Conservation (phyloP, 35 echinoderm and acorn worm genomes). For the Nesometra sesokonis region DNA sequence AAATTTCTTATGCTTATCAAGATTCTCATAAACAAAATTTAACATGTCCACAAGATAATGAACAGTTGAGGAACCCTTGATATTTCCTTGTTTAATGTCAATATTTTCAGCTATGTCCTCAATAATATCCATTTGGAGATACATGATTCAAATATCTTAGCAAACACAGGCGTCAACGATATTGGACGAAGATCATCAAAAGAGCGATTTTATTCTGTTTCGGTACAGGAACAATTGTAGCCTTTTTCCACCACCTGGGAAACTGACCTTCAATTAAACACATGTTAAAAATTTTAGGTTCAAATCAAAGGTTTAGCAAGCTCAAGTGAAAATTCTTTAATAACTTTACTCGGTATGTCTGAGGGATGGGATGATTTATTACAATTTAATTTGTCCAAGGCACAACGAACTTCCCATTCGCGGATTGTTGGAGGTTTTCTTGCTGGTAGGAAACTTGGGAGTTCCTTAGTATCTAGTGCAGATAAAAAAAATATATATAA, state of each 20-base stretch:
- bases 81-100: constrained; percentile 24
- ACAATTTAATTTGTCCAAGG: neutral
- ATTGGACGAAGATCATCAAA: no score
- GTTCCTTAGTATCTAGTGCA: neutral
- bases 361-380: neutral
- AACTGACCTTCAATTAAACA: no score
- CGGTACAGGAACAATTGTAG: no score
- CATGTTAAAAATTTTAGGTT: no score
- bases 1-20: constrained; percentile 11
- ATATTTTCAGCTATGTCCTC: no score
- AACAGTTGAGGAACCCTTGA: constrained; percentile 1
- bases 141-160: no score
- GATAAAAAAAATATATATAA: no score
- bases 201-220: no score
- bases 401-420: neutral
- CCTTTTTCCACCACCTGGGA: no score
- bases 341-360: neutral
- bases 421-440: neutral
- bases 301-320: neutral
- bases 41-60: constrained; percentile 45
- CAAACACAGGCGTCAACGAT: no score
- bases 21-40: constrained; percentile 7
- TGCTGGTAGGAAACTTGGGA: neutral
- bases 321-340: neutral
- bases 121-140: no score